Base-by-base conservation (phyloP, 2,888 invertebrate genomes). In the Spodoptera exigua region DNA sequence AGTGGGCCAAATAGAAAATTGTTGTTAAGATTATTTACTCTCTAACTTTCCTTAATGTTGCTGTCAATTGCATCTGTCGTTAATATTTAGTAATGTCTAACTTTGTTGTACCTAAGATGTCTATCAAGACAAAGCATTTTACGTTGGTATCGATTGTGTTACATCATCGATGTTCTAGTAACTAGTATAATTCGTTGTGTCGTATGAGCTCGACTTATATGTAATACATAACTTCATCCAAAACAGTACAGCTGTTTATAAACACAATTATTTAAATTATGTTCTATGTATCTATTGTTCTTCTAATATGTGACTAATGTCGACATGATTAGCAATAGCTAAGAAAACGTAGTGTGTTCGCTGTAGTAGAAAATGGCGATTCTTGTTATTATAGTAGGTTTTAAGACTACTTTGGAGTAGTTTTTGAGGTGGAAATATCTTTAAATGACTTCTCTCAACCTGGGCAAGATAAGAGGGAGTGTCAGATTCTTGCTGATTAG, bases 201-300 rank as follows among this genome's bases (percentile, higher is more conserved):
- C 27, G 37, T 39, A 34, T 49, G 7, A 32, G 37, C 3, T 18
- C 1, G 18, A 32, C 27, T 36, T 45, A 36, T 12, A 21, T 32
- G 43, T 60, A 34, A 13, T 35, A 13, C 51, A 53, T 71, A 52
- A 60, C 18, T 65, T 18, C 34, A 46, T 35, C 44, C 41, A 16
- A 66, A 61, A 32, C 35, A 32, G 36, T 32, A n/a, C 32, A 32
- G 11, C 14, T 66, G 72, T 71, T 66, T 69, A 51, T 60, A 60
- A 55, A 66, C 37, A 69, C 2, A 18, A 27, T 51, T 54, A 69
- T 62, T 49, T 49, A 61, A 70, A 51, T 51, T 12, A 52, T 63
- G 36, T 36, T n/a, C n/a, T n/a, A n/a, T n/a, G 27, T 51, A 35
- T 17, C 12, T 65, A 27, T 27, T 68, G 48, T 54, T 35, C 5